Conservation (phyloP, 2,113 vertebrate genomes). For the Malurus alboscapulatus region DNA sequence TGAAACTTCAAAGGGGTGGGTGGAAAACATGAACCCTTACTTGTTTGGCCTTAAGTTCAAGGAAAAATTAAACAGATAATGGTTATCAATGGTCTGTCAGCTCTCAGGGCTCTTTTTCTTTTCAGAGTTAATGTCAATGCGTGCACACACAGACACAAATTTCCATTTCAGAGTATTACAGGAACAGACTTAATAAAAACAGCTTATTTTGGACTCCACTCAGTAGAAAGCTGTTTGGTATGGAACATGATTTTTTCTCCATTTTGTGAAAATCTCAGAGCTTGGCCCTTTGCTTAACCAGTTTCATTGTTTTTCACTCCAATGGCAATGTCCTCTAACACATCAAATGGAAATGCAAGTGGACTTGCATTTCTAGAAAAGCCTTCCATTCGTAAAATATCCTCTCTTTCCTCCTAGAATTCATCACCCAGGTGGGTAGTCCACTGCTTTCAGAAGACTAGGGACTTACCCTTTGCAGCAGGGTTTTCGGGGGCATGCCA, state of each 20-base stretch:
- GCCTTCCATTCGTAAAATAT: not conserved
- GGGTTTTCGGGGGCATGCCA: not conserved
- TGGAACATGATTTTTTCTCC: not conserved
- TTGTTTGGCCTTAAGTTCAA: constrained; percentile 30
- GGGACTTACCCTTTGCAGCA: not conserved
- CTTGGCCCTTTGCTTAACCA: not conserved
- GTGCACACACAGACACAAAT: too few relatives aligned
- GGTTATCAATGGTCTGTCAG: not conserved
- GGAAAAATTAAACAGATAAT: constrained; percentile 23
- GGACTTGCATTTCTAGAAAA: not conserved
- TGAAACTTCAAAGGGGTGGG: constrained; percentile 34
- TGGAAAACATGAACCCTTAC: not conserved
- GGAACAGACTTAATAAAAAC: not conserved
- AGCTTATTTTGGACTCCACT: not conserved
- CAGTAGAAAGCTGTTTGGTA: not conserved
- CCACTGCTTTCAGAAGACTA: not conserved
- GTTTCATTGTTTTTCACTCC: constrained; percentile 1
- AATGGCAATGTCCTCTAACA: not conserved
- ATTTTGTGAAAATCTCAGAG: not conserved
- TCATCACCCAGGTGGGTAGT: not conserved
- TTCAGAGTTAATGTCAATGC: not conserved
- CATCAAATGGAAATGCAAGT: not conserved
- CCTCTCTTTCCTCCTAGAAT: not conserved
- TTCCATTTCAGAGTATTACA: not conserved
- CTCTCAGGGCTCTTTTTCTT: not conserved